phyloP scores from a whole-genome alignment of 1,140 invertebrate genomes.

The Rhagoletis zephyria region DNA sequence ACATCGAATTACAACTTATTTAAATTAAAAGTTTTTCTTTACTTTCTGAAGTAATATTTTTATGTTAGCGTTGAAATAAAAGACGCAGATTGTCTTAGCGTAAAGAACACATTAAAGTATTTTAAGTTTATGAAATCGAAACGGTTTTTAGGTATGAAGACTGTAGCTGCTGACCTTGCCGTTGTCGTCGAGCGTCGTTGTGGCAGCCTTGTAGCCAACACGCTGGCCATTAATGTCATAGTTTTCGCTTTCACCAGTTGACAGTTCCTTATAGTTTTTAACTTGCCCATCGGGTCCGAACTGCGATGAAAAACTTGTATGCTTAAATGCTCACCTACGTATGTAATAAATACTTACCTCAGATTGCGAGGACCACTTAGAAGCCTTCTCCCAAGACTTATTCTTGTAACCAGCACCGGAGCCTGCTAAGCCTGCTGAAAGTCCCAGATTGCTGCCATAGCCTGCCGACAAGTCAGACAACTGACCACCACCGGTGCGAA shows the following conservation, averaged over 20 bases:
- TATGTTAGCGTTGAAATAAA: conserved; percentile 6
- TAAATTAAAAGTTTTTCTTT: conserved; percentile 3
- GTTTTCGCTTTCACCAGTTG: conserved; percentile 71
- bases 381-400: conserved; percentile 73
- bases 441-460: conserved; percentile 58
- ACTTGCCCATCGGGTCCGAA: conserved; percentile 65
- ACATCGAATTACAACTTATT: background rate
- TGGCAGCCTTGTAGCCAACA: conserved; percentile 69
- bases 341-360: conserved; percentile 60
- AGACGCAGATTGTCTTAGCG: background rate
- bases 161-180: conserved; percentile 71
- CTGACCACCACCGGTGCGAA: conserved; percentile 58
- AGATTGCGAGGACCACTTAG: conserved; percentile 72
- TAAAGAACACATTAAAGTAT: conserved; percentile 39
- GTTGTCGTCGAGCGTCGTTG: conserved; percentile 71
- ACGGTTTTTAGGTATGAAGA: conserved; percentile 65
- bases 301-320: conserved; percentile 55
- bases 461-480: conserved; percentile 53
- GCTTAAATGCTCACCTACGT: background rate
- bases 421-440: conserved; percentile 50
- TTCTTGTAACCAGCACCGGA: conserved; percentile 64
- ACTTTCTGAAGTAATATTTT: background rate
- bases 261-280: conserved; percentile 71
- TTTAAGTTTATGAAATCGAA: background rate
- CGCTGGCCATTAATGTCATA: conserved; percentile 68